Percentiles rank a stretch among this genome's conserved stretches.
These are phyloP conservation scores for Limonius californicus DNA, from an alignment of 1,140 invertebrate species.

Conservation along the genomic window DNA sequence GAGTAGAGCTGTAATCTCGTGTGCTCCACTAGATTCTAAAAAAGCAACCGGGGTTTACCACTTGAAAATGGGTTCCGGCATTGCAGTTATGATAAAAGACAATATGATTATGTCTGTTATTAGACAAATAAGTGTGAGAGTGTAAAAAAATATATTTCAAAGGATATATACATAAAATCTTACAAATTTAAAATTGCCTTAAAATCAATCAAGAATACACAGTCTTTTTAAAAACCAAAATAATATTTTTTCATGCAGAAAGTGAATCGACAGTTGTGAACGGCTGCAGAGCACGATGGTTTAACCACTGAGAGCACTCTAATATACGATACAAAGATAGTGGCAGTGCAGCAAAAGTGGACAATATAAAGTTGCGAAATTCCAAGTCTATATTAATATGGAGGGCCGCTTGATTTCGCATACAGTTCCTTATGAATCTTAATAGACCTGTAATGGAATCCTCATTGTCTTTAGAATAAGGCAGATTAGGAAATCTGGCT, in stretches of 20 bases:
- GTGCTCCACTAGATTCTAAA: no score
- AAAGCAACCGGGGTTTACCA: no score
- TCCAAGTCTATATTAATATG: constrained; percentile 17
- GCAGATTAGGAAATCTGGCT: constrained; percentile 34
- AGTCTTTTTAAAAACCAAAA: no score
- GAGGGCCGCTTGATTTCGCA: constrained; percentile 4
- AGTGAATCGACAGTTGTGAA: background rate
- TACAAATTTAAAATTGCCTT: background rate
- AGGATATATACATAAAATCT: background rate
- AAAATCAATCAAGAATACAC: no score
- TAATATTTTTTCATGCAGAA: background rate
- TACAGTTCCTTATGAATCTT: constrained; percentile 31
- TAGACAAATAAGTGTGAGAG: no score
- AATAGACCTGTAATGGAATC: constrained; percentile 36
- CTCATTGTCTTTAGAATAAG: constrained; percentile 22
- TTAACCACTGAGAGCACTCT: constrained; percentile 35
- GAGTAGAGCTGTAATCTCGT: no score
- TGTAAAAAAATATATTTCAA: no score
- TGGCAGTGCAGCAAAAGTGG: constrained; percentile 36
- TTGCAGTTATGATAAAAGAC: no score
- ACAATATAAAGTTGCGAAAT: constrained; percentile 32
- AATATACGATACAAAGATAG: constrained; percentile 37
- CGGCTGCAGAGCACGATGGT: constrained; percentile 14
- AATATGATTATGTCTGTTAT: no score
- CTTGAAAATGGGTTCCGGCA: no score